Percentiles rank a stretch among this genome's conserved stretches.
Evolutionary conservation across 1,140 invertebrate genomes (phyloP).

Genomic region (Lepidurus packardi): DNA sequence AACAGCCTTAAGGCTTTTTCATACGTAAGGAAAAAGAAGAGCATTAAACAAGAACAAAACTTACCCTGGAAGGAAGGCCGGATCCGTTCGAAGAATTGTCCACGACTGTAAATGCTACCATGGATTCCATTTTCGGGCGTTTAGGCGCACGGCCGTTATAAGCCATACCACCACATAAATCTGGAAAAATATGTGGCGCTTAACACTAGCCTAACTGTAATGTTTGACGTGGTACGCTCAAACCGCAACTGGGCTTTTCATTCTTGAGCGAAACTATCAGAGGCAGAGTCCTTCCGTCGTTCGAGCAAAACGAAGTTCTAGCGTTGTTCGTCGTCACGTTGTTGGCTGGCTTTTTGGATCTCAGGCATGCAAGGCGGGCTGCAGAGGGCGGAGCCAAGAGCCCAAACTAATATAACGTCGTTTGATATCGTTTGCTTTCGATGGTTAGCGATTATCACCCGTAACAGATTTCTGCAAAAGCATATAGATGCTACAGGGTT

Average conservation of each 20-base stretch:
- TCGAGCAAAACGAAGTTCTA: conserved; percentile 4
- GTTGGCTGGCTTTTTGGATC: not conserved
- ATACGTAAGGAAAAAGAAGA: not conserved
- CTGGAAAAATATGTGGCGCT: not conserved
- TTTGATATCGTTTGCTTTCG: no score
- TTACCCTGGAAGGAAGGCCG: not conserved
- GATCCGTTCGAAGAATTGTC: not conserved
- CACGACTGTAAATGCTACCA: not conserved
- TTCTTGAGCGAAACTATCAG: not conserved
- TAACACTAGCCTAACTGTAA: not conserved
- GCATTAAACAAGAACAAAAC: not conserved
- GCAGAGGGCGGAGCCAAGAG: not conserved
- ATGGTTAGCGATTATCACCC: no score
- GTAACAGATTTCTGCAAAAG: no score
- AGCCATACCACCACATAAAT: conserved; percentile 10
- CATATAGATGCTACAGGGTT: no score
- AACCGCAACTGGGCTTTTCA: not conserved
- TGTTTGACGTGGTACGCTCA: not conserved
- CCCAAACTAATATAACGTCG: not conserved
- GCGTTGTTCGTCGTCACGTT: not conserved
- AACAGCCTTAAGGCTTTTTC: no score
- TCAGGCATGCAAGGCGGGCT: not conserved
- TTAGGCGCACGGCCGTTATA: conserved; percentile 17
- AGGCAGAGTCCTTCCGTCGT: not conserved
- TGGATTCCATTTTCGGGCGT: conserved; percentile 1